These are phyloP conservation scores for Ictalurus punctatus DNA, from an alignment of 2,113 vertebrate species.

Conservation along the genomic window DNA sequence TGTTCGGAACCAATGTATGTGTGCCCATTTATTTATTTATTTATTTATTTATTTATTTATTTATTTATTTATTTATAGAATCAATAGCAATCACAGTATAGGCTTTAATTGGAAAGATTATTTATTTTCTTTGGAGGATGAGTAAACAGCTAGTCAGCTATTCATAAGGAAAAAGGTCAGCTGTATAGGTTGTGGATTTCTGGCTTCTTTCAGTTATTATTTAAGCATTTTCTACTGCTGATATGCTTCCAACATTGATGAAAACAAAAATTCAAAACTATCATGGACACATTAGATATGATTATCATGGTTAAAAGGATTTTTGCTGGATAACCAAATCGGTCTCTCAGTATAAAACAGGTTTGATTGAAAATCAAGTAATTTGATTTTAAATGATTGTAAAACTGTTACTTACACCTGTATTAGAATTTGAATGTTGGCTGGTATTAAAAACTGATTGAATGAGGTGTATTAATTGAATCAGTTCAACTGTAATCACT, in stretches of 20 bases:
- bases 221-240: background rate
- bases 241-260: background rate
- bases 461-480: background rate
- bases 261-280: background rate
- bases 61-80: background rate
- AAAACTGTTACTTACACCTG: background rate
- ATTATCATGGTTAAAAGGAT: background rate
- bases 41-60: background rate
- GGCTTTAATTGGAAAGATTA: background rate
- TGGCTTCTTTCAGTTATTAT: background rate
- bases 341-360: background rate
- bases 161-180: background rate
- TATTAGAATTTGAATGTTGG: background rate
- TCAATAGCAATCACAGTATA: background rate
- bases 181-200: background rate
- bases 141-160: background rate
- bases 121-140: background rate
- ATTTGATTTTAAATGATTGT: background rate
- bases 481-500: background rate
- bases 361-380: background rate
- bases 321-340: background rate
- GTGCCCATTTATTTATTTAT: background rate
- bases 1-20: background rate
- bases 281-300: background rate
- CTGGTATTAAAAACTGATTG: background rate